These are phyloP conservation scores for Pheosia gnoma DNA, from an alignment of 2,888 invertebrate species.

Conservation along the genomic window DNA sequence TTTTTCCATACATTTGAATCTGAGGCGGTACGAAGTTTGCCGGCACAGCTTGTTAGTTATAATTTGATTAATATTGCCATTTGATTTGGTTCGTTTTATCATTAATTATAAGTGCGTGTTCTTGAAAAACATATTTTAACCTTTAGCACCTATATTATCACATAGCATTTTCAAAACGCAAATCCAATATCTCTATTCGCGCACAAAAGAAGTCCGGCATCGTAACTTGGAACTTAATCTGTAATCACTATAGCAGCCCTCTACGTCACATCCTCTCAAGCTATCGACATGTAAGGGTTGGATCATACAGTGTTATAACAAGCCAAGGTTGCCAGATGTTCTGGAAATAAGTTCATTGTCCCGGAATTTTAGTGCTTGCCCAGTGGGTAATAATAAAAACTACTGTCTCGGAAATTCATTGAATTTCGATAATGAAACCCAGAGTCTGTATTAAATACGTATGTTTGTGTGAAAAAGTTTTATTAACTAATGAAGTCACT, in stretches of 20 bases:
- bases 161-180: constrained; percentile 5
- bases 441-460: not conserved
- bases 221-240: constrained; percentile 43
- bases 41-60: too few species aligned
- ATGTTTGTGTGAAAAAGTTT: too few species aligned
- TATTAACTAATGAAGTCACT: too few species aligned
- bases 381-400: constrained; percentile 15
- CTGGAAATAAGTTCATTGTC: constrained; percentile 16
- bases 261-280: constrained; percentile 37
- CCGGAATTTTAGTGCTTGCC: constrained; percentile 19
- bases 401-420: constrained; percentile 23
- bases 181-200: constrained; percentile 17
- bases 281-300: constrained; percentile 32
- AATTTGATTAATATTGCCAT: too few species aligned
- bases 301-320: constrained; percentile 35
- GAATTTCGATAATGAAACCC: constrained; percentile 3
- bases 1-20: too few species aligned
- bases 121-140: too few species aligned
- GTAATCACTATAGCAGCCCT: constrained; percentile 44
- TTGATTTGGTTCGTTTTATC: too few species aligned
- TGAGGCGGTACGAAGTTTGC: too few species aligned
- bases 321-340: constrained; percentile 20
- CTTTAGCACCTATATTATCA: not conserved
- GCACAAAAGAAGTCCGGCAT: constrained; percentile 27
- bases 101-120: too few species aligned